Evolutionary conservation across 2,888 invertebrate species (phyloP), one percentile per base, ranked within the genome.

Genomic region (Hesperia comma): DNA sequence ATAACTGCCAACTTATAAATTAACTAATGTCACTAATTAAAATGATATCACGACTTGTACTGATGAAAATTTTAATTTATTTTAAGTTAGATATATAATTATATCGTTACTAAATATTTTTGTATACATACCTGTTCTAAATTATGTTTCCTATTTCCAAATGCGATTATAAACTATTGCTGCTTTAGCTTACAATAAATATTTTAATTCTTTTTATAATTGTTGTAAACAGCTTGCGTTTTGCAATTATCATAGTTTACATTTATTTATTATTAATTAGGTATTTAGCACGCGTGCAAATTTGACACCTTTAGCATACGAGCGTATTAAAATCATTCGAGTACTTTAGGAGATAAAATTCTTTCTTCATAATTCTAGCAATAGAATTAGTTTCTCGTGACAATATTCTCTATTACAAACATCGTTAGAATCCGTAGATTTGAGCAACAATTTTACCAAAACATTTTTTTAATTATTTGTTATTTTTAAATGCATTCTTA

Each of bases 251-350:
- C 32, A 53, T 61, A 57, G 33, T 68, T 64, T 46, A 61, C 61
- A 57, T 60, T 57, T 60, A 54, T 26, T 54, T 60, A 61, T 61
- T 58, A 76, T 63, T 74, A 67, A 77, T 63, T 73, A 67, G 63
- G 64, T 68, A 68, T 68, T 69, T 78, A 86, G 87, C 87, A 87
- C 86, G 90, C 92, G 91, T 91, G 92, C 90, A 85, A 26, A 75
- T 86, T 87, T 86, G 85, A 90, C 89, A 89, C 86, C 77, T 82
- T 83, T 83, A 90, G 89, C 90, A 79, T 85, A 86, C 86, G 84
- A 88, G 90, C 89, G 74, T 84, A 81, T 79, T 85, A 83, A 83
- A 87, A 85, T 82, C 81, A 71, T 76, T 73, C 79, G 77, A 79
- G 82, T 77, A 82, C 77, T 81, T 81, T 83, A 86, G 81, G 82